These are phyloP conservation scores for Mantis religiosa DNA, from an alignment of 2,888 invertebrate genomes.

Conservation along the genomic window DNA sequence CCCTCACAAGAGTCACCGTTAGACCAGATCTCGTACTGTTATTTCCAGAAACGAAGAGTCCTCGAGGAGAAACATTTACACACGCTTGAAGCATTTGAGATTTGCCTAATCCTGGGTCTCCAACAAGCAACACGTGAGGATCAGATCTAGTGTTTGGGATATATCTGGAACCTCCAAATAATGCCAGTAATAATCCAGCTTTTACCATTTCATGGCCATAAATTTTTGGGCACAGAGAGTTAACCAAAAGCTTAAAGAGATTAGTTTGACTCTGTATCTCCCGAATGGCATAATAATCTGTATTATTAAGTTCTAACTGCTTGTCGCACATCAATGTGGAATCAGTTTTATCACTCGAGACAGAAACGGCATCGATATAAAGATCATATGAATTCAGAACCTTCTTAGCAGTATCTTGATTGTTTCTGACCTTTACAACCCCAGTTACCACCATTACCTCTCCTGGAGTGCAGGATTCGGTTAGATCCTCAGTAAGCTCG, in stretches of 20 bases:
- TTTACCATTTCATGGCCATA: conserved; percentile 92
- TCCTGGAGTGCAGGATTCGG: conserved; percentile 79
- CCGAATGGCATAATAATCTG: conserved; percentile 75
- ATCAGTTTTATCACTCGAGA: conserved; percentile 68
- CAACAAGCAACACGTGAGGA: conserved; percentile 82
- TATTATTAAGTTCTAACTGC: conserved; percentile 60
- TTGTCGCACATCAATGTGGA: conserved; percentile 42
- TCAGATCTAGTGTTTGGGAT: conserved; percentile 55
- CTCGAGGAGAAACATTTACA: conserved; percentile 76
- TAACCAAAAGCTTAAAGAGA: conserved; percentile 79
- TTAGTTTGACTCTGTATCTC: conserved; percentile 70
- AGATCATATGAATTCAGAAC: conserved; percentile 58
- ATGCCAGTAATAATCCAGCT: conserved; percentile 76
- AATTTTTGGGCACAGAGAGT: conserved; percentile 85
- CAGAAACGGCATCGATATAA: conserved; percentile 75
- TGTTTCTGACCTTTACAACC: conserved; percentile 64
- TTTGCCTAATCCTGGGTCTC: conserved; percentile 91
- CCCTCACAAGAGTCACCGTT: conserved; percentile 72
- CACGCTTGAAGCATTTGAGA: conserved; percentile 84
- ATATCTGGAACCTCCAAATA: conserved; percentile 73
- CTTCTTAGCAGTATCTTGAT: conserved; percentile 53
- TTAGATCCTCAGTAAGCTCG: conserved; percentile 77
- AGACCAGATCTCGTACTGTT: conserved; percentile 76
- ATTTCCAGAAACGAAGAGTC: conserved; percentile 86
- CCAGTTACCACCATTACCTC: conserved; percentile 85